A percentile compares a stretch with the other conserved stretches of the same genome.
Evolutionary conservation across 2,113 vertebrate genomes (phyloP).

Genomic region (Brachyhypopomus occidentalis): DNA sequence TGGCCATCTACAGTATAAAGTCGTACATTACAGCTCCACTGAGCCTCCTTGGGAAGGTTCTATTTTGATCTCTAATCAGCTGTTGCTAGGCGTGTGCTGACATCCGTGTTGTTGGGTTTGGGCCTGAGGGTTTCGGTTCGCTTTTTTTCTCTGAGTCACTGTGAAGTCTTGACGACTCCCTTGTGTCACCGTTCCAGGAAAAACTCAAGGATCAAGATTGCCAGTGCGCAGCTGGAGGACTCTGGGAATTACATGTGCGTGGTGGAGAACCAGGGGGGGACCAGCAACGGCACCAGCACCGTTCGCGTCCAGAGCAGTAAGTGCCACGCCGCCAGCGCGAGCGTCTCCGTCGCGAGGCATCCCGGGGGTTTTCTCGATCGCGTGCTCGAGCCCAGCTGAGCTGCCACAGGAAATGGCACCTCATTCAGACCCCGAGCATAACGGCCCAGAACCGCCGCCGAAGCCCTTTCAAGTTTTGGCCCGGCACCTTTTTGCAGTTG

Average conservation of each 20-base stretch:
- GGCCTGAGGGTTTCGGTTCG: constrained; percentile 59
- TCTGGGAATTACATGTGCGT: constrained; percentile 97
- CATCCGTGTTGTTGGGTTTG: constrained; percentile 37
- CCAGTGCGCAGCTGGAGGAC: constrained; percentile 87
- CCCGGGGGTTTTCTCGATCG: neutral
- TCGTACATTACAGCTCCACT: constrained; percentile 13
- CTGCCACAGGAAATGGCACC: neutral
- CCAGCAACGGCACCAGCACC: constrained; percentile 85
- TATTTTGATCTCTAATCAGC: constrained; percentile 23
- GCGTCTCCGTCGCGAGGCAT: neutral
- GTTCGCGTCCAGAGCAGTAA: constrained; percentile 94
- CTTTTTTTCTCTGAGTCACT: constrained; percentile 59
- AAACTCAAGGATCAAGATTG: constrained; percentile 95
- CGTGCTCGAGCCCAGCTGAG: neutral
- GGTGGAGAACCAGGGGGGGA: constrained; percentile 90
- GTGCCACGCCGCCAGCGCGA: constrained; percentile 61
- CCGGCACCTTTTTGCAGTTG: neutral
- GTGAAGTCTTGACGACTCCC: constrained; percentile 71
- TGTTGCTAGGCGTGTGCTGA: constrained; percentile 56
- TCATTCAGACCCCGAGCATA: neutral
- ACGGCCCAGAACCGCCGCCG: neutral
- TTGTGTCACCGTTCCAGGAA: constrained; percentile 80
- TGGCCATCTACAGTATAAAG: neutral
- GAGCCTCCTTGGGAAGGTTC: constrained; percentile 20
- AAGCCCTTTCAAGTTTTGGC: neutral